phyloP scores from a whole-genome alignment of 2,113 vertebrate species.

The Oreochromis niloticus region DNA sequence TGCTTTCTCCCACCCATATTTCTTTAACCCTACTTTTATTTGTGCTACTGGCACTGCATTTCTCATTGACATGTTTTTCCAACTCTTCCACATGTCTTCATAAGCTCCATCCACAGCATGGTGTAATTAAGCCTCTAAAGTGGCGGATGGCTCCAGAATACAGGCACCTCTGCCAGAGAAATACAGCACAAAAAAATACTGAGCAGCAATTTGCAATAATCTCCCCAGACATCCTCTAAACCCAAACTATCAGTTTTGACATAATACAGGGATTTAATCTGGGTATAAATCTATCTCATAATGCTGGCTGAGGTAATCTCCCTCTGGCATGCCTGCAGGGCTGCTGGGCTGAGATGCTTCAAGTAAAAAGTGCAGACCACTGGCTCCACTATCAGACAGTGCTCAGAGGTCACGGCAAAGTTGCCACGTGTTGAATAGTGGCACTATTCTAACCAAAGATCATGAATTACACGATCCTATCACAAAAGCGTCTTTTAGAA shows the following conservation, averaged over 20 bases:
- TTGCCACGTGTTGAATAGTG: constrained; percentile 9
- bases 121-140: constrained; percentile 67
- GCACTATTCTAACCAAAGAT: constrained; percentile 19
- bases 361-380: constrained; percentile 21
- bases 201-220: constrained; percentile 67
- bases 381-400: constrained; percentile 13
- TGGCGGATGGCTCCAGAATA: constrained; percentile 53
- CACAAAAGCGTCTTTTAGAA: neutral
- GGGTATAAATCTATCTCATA: constrained; percentile 64
- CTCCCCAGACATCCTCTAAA: constrained; percentile 61
- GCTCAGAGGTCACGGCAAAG: constrained; percentile 15
- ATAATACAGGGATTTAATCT: constrained; percentile 66
- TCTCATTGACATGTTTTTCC: constrained; percentile 46
- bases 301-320: constrained; percentile 50
- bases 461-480: neutral
- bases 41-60: constrained; percentile 19
- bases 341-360: constrained; percentile 20
- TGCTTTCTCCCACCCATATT: constrained; percentile 1
- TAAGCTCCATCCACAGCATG: constrained; percentile 42
- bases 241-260: constrained; percentile 64
- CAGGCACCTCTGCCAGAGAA: constrained; percentile 34
- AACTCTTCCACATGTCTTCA: constrained; percentile 42
- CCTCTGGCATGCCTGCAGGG: constrained; percentile 34
- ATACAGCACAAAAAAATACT: constrained; percentile 39
- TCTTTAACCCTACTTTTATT: constrained; percentile 9